Base-by-base conservation (phyloP, 2,888 invertebrate species). In the Galerucella pusilla region DNA sequence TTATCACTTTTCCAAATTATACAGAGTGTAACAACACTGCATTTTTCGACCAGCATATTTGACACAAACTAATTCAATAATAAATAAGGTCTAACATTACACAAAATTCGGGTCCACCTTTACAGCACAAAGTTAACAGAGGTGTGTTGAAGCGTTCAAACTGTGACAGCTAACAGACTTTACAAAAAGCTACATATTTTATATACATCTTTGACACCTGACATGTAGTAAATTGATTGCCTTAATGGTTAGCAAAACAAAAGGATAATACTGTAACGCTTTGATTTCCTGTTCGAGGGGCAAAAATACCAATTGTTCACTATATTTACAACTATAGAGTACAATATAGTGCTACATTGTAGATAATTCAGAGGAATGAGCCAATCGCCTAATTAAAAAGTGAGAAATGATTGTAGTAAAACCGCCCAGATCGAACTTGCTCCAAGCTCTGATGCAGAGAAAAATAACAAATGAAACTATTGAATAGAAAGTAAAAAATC, bases 1-100 rank as follows among this genome's bases (percentile, higher is more conserved):
- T 73, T 80, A 81, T 81, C 81, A 80, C 81, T 80, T 81, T 80
- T 77, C 75, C 78, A 79, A 73, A 79, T 77, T 74, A 70, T 74
- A 78, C 75, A 75, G 60, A 77, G 74, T 71, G 74, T 70, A n/a
- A 73, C 66, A 57, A 42, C 60, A 73, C 73, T 70, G 75, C 52
- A 25, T 72, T 54, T 61, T 35, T 60, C 60, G 11, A 60, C 42
- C 45, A 42, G 60, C 63, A 64, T 59, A 64, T 63, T 69, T 64
- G 66, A 75, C 73, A 75, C 65, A 72, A 75, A 70, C 42, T 60
- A 46, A 25, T 68, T 28, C 11, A 68, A 66, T 25, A 59, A 35
- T 42, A 16, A 65, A 65, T 42, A 65, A 20, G 59, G 35, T 14
- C 20, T 54, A 59, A 42, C 28, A 16, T 16, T 12, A 45, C 20